These are phyloP conservation scores for Myiozetetes cayanensis DNA, from an alignment of 2,113 vertebrate species.

Conservation along the genomic window DNA sequence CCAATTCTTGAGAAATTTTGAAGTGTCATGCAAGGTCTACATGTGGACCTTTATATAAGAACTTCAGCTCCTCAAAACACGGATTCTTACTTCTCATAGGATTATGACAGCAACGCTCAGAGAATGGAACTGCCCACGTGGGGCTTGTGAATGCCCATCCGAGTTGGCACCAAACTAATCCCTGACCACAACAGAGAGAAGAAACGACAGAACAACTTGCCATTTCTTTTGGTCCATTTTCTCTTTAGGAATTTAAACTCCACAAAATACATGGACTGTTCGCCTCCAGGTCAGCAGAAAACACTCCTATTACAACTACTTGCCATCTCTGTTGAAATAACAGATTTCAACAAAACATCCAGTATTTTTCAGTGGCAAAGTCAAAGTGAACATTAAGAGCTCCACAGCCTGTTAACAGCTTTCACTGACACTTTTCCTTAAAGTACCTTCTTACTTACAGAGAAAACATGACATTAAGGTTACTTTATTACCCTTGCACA, in stretches of 20 bases:
- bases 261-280: neutral
- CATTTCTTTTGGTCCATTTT: neutral
- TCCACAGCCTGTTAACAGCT: neutral
- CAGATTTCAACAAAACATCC: neutral
- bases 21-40: neutral
- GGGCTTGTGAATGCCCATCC: neutral
- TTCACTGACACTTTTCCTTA: neutral
- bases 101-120: neutral
- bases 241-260: neutral
- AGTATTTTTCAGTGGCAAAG: neutral
- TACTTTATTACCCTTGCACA: neutral
- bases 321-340: neutral
- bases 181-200: neutral
- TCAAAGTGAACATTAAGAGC: neutral
- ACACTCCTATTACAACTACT: neutral
- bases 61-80: neutral
- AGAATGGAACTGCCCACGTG: rapidly evolving
- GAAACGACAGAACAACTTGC: neutral
- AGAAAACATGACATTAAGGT: neutral
- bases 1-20: neutral
- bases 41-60: neutral
- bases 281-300: neutral
- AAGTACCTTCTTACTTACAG: neutral
- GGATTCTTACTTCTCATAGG: neutral
- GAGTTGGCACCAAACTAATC: neutral